Evolutionary conservation across 2,888 invertebrate genomes (phyloP).

Genomic region (Parnassius apollo): DNA sequence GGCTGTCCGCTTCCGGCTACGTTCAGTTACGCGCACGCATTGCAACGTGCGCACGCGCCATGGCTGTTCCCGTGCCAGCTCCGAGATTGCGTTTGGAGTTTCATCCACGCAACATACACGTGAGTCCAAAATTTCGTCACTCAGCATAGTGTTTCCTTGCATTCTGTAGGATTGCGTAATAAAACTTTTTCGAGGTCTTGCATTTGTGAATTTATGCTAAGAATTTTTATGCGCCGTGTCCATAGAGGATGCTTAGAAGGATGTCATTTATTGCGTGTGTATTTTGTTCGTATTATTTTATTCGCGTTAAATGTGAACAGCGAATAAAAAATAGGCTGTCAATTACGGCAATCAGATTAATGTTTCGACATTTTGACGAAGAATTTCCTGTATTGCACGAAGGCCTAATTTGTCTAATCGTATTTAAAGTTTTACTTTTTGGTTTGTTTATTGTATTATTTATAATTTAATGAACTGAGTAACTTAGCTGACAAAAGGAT

Average conservation of each 20-base stretch:
- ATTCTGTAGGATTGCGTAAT: conserved; percentile 11
- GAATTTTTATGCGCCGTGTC: conserved; percentile 9
- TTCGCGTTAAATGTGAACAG: no score
- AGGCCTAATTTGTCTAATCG: no score
- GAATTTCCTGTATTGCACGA: no score
- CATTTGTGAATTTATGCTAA: background rate
- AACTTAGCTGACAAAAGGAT: no score
- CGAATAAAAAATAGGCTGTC: no score
- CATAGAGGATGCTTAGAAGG: conserved; percentile 7
- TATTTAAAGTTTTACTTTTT: no score
- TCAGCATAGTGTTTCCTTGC: conserved; percentile 5
- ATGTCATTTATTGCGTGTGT: background rate
- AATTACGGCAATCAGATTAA: no score
- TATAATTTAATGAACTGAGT: no score
- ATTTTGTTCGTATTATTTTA: background rate
- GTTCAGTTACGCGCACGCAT: conserved; percentile 30
- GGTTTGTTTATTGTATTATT: no score
- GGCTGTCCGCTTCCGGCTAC: conserved; percentile 34
- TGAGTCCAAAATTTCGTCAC: conserved; percentile 43
- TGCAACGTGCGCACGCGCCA: conserved; percentile 47
- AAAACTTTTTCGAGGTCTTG: conserved; percentile 12
- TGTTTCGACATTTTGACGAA: no score
- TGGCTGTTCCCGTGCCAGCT: conserved; percentile 55
- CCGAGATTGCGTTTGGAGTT: conserved; percentile 68
- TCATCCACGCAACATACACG: conserved; percentile 73